Evolutionary conservation across 2,113 vertebrate species (phyloP).

Genomic region (Ammodramus savannarum): DNA sequence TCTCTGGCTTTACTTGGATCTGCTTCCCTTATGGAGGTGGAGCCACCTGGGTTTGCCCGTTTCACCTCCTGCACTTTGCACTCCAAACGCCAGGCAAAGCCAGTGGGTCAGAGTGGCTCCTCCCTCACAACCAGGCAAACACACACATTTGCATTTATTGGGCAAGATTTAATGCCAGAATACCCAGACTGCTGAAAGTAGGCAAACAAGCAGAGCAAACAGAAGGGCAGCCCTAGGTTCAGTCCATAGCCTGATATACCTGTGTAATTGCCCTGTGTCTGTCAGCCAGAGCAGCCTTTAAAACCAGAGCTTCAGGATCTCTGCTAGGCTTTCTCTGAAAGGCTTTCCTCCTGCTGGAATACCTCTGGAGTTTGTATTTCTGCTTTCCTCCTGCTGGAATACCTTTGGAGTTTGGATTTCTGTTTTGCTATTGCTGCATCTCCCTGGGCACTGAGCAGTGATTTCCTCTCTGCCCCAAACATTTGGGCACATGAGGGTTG

Average conservation of each 20-base stretch:
- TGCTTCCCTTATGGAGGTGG: not conserved
- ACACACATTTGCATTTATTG: not conserved
- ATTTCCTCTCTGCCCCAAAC: not conserved
- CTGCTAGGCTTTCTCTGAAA: not conserved
- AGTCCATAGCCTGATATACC: not conserved
- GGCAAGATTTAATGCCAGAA: not conserved
- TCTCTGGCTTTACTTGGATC: not conserved
- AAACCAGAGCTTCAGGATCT: not conserved
- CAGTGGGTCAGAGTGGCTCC: not conserved
- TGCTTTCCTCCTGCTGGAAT: not conserved
- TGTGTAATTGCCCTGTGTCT: not conserved
- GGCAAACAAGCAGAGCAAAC: constrained; percentile 7
- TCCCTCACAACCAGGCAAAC: not conserved
- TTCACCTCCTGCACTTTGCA: not conserved
- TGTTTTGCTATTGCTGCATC: not conserved
- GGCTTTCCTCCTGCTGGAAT: not conserved
- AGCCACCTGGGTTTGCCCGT: not conserved
- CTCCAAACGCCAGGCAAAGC: not conserved
- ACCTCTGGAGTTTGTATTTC: not conserved
- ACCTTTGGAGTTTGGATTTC: not conserved
- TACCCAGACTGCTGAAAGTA: not conserved
- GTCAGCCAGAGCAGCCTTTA: not conserved
- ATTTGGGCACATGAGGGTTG: not conserved
- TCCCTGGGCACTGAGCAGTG: not conserved
- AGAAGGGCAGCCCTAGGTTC: not conserved